Evolutionary conservation across 2,113 vertebrate genomes (phyloP).

Genomic region (Chaetura pelagica): DNA sequence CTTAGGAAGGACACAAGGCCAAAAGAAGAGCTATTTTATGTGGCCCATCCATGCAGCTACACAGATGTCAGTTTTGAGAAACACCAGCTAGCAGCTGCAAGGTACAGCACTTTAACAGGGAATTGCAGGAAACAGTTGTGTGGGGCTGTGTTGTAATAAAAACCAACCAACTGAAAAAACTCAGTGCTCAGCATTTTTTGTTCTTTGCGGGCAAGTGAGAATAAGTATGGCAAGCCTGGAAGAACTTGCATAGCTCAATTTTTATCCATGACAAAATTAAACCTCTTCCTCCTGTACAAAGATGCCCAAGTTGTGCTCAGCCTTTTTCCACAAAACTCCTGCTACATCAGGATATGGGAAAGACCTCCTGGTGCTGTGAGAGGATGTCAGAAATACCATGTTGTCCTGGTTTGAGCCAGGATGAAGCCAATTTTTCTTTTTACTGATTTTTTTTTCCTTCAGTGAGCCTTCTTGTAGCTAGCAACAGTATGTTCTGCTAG

Average conservation of each 20-base stretch:
- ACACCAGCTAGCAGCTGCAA: background rate
- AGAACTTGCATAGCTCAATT: background rate
- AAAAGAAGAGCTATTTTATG: background rate
- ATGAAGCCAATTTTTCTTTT: no score
- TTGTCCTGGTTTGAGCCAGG: no score
- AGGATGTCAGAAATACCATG: background rate
- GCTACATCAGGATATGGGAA: background rate
- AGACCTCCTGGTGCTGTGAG: background rate
- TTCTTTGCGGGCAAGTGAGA: background rate
- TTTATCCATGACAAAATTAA: background rate
- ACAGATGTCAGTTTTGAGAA: conserved; percentile 6
- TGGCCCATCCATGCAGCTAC: background rate
- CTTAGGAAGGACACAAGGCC: background rate
- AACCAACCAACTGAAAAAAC: background rate
- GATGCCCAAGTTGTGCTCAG: background rate
- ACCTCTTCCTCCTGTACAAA: background rate
- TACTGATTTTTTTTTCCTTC: no score
- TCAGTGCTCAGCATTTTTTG: background rate
- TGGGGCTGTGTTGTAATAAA: background rate
- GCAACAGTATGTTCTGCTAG: no score
- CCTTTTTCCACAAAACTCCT: background rate
- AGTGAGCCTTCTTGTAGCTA: no score
- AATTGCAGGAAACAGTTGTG: background rate
- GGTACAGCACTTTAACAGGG: background rate
- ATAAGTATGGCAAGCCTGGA: background rate